Evolutionary conservation across 2,888 invertebrate species (phyloP).

Genomic region (Dasysyrphus albostriatus): DNA sequence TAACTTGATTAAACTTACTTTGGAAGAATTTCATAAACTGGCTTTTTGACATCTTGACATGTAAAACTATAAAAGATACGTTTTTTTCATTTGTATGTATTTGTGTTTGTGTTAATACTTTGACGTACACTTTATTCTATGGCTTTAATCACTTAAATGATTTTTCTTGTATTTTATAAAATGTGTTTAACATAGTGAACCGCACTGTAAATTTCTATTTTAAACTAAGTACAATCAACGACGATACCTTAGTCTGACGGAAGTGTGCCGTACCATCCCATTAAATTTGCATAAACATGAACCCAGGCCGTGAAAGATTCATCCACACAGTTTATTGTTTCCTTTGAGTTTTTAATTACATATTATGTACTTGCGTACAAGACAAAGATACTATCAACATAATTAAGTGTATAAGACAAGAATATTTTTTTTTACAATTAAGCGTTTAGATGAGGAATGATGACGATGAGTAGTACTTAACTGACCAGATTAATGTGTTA

Average conservation of each 20-base stretch:
- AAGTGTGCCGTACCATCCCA: constrained; percentile 41
- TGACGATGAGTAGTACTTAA: not conserved
- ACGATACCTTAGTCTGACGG: constrained; percentile 20
- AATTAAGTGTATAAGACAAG: not conserved
- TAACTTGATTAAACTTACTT: not conserved
- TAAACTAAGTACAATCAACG: not conserved
- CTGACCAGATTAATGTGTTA: not conserved
- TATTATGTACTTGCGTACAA: not conserved
- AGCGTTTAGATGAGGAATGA: not conserved
- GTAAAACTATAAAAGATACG: too few species aligned
- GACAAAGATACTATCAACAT: not conserved
- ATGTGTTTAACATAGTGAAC: not conserved
- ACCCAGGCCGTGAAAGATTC: constrained; percentile 35
- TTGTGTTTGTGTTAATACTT: too few species aligned
- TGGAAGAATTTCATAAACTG: too few species aligned
- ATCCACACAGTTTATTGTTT: constrained; percentile 29
- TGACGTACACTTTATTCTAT: too few species aligned
- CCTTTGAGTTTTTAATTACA: not conserved
- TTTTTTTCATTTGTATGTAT: too few species aligned
- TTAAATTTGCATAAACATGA: constrained; percentile 66
- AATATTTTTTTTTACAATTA: not conserved
- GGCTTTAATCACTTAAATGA: too few species aligned
- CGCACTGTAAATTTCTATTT: not conserved
- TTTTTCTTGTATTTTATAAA: too few species aligned
- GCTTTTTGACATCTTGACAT: too few species aligned